Base-by-base conservation (phyloP, 2,888 invertebrate species). In the Ormyrus nitidulus region DNA sequence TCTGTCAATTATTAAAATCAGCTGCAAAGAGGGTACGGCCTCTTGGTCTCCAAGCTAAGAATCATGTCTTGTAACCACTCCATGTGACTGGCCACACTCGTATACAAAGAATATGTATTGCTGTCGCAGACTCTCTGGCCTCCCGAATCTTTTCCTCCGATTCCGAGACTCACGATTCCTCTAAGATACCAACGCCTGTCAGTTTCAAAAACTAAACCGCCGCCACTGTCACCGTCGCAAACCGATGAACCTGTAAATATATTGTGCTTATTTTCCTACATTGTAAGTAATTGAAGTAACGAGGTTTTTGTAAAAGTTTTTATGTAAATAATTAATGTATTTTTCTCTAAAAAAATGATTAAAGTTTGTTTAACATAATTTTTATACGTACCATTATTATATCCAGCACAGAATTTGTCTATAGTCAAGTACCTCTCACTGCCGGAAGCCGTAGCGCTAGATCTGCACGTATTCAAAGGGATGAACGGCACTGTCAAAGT, bases 161-260 rank as follows among this genome's bases (percentile, higher is more conserved):
- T 83, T 8, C 90, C 89, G 53, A 90, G 86, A 80, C 92, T 92
- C 5, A 92, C 92, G 73, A 92, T 87, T 0, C 92, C 92, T 64
- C 90, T 86, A 6, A 92, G 84, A 81, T 90, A 92, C 89, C 90
- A 92, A 6, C 89, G 82, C 2, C 84, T 85, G 46, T 86, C 83
- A 19, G 81, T 85, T 58, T 85, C 82, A 69, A 92, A 90, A 0
- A 91, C 89, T n/a, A 92, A 85, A 61, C 91, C 92, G 11, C 92
- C 91, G 0, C 92, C 92, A 82, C 92, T 92, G 82, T 92, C 92
- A 5, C 92, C 92, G 61, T 89, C 87, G 76, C 92, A 92, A 10
- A 91, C 91, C 2, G 91, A 85, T 13, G 90, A 88, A 76, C 91
- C 91, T 91, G 81, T 53, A 73, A 77, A 79, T 54, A 71, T 34